phyloP scores from a whole-genome alignment of 2,113 vertebrate genomes.

The Passer domesticus region DNA sequence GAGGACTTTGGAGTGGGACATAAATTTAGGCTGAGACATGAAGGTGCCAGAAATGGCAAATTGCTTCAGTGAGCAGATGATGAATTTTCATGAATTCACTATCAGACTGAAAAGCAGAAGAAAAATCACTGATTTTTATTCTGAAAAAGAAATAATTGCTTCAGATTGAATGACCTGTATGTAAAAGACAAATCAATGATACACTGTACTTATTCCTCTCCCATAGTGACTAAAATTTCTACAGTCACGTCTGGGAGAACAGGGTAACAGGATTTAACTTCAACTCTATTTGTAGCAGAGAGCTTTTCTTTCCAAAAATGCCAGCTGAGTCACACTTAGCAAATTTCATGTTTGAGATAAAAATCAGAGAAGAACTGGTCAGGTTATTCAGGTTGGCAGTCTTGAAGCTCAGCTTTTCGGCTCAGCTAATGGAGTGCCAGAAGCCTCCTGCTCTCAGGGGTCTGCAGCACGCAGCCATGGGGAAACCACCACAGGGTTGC shows the following conservation, averaged over 20 bases:
- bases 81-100: neutral
- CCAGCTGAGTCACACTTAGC: neutral
- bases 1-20: neutral
- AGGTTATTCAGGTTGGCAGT: neutral
- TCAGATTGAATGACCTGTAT: neutral
- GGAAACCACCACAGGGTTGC: neutral
- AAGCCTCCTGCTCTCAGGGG: rapidly evolving
- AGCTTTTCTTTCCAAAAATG: neutral
- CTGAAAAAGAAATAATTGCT: neutral
- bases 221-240: neutral
- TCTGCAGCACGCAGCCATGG: neutral
- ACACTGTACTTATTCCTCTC: neutral
- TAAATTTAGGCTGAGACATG: neutral
- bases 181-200: neutral
- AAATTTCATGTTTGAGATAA: neutral
- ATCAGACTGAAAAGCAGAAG: neutral
- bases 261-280: neutral
- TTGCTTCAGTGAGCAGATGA: neutral
- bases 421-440: neutral
- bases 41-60: neutral
- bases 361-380: neutral
- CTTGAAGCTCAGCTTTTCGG: neutral
- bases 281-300: neutral
- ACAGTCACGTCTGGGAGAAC: neutral
- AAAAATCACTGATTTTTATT: neutral